A percentile compares a stretch with the other conserved stretches of the same genome.
Conservation (phyloP, 2,888 invertebrate genomes). For the Chromoteleia sp. region DNA sequence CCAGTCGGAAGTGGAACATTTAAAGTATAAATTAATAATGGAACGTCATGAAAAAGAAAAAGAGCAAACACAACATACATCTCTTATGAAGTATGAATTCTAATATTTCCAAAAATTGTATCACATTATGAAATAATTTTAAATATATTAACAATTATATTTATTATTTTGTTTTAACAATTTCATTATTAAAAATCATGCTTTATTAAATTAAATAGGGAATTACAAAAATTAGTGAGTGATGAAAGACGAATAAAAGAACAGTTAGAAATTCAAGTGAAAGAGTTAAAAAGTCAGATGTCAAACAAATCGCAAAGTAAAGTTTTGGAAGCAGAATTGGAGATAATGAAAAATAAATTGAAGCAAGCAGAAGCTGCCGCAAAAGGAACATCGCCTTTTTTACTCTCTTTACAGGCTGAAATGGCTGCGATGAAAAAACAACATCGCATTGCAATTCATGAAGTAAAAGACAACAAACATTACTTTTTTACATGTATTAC, state of each 20-base stretch:
- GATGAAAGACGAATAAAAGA: constrained; percentile 91
- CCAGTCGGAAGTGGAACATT: constrained; percentile 87
- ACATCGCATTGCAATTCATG: constrained; percentile 89
- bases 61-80: constrained; percentile 91
- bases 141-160: neutral
- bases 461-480: constrained; percentile 82
- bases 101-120: neutral
- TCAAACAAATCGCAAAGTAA: constrained; percentile 83
- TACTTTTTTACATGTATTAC: neutral
- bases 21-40: constrained; percentile 90
- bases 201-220: constrained; percentile 85
- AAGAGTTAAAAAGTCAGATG: constrained; percentile 85
- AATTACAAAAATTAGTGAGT: constrained; percentile 91
- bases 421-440: constrained; percentile 90
- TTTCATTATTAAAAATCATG: neutral
- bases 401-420: constrained; percentile 90
- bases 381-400: constrained; percentile 87
- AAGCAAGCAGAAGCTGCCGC: constrained; percentile 88
- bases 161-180: too few species aligned
- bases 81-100: constrained; percentile 88
- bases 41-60: constrained; percentile 93
- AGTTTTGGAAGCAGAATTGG: constrained; percentile 88
- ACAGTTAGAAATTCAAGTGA: constrained; percentile 88
- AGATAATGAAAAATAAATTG: constrained; percentile 87
- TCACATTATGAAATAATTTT: too few species aligned